Evolutionary conservation across 2,113 vertebrate genomes (phyloP).

Genomic region (Colistium nudipinnis): DNA sequence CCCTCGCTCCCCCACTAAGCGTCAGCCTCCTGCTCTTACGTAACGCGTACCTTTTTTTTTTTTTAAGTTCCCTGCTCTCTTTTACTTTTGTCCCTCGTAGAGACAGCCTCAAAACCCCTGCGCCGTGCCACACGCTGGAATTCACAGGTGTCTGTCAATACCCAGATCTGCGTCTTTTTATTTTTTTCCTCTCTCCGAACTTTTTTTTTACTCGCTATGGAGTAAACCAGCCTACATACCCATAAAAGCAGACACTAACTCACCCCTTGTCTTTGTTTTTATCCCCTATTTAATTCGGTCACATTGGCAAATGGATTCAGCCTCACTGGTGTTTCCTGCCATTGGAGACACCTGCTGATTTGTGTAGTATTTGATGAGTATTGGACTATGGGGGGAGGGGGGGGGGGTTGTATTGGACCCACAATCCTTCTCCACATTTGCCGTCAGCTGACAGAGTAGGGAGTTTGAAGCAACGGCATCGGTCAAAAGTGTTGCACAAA

Average conservation of each 20-base stretch:
- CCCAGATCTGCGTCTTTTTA: constrained; percentile 6
- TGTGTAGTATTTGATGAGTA: constrained; percentile 41
- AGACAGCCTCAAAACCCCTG: constrained; percentile 23
- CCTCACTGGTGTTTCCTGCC: constrained; percentile 7
- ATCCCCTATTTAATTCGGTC: constrained; percentile 14
- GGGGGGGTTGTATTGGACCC: constrained; percentile 28
- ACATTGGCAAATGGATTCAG: constrained; percentile 1
- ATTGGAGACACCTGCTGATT: constrained; percentile 17
- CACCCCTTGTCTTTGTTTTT: background rate
- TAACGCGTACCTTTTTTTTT: constrained; percentile 45
- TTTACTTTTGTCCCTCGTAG: constrained; percentile 27
- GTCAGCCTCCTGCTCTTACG: constrained; percentile 51
- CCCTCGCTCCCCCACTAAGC: constrained; percentile 29
- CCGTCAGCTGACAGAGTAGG: constrained; percentile 36
- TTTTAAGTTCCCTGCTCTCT: constrained; percentile 13
- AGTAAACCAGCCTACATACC: too few species aligned
- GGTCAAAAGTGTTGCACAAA: constrained; percentile 47
- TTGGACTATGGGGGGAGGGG: too few species aligned
- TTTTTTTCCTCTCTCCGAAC: too few species aligned
- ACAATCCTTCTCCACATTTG: constrained; percentile 32
- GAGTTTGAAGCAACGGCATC: constrained; percentile 22
- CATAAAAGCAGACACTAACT: background rate
- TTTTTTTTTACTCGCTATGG: too few species aligned
- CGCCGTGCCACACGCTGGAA: background rate
- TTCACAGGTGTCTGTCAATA: constrained; percentile 21